Conservation (phyloP, 2,113 vertebrate genomes). For the Microcebus griseorufus region DNA sequence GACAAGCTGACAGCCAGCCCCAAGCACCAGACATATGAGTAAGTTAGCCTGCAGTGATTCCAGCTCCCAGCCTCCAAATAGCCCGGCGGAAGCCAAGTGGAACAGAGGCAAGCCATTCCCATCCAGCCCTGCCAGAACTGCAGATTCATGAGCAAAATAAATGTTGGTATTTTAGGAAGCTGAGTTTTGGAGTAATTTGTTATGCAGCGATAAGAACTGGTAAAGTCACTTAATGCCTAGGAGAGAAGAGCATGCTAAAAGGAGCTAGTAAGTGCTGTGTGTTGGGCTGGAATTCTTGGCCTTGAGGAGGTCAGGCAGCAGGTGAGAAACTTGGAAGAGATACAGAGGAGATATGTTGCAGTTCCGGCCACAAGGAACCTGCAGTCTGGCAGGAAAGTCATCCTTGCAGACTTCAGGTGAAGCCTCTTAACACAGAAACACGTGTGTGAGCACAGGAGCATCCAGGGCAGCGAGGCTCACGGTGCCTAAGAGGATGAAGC, state of each 20-base stretch:
- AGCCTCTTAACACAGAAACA: background rate
- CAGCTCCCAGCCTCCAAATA: background rate
- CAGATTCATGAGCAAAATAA: background rate
- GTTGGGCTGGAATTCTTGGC: background rate
- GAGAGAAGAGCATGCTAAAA: background rate
- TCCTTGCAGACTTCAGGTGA: too few relatives aligned
- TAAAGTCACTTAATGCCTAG: background rate
- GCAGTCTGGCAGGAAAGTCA: background rate
- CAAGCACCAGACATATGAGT: background rate
- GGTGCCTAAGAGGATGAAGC: background rate
- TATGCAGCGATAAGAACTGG: background rate
- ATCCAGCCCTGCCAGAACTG: background rate
- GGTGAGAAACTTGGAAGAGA: background rate
- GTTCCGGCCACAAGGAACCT: background rate
- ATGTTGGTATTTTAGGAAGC: background rate
- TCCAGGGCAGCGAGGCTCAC: background rate
- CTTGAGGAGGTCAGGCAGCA: background rate
- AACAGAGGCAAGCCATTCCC: background rate
- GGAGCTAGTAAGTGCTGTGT: background rate
- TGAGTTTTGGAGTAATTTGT: background rate
- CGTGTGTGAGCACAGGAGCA: fast-evolving
- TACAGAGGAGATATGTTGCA: background rate
- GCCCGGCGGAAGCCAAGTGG: background rate
- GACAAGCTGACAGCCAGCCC: background rate
- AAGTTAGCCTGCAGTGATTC: background rate